phyloP scores from a whole-genome alignment of 2,797 vertebrate genomes.

The Etheostoma perlongum region DNA sequence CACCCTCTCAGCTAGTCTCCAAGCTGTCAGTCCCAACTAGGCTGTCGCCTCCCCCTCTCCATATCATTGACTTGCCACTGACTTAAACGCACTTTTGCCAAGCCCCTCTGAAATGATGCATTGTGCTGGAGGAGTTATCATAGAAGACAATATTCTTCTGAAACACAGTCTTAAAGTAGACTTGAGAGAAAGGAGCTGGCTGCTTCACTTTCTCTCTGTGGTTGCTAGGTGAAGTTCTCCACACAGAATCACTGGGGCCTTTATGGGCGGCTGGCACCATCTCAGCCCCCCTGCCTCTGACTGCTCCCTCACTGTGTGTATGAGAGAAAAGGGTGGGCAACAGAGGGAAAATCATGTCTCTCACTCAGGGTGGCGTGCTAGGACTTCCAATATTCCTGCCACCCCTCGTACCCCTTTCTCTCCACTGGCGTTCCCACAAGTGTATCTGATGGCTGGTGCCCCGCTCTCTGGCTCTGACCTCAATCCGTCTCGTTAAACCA shows the following conservation, averaged over 20 bases:
- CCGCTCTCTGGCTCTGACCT: constrained; percentile 73
- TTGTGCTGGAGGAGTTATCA: constrained; percentile 79
- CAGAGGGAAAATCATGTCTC: constrained; percentile 64
- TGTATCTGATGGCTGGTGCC: constrained; percentile 62
- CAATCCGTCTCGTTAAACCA: constrained; percentile 82
- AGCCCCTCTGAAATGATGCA: constrained; percentile 73
- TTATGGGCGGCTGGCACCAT: constrained; percentile 77
- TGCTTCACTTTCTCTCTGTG: constrained; percentile 80
- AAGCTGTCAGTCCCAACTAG: constrained; percentile 65
- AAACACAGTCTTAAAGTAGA: constrained; percentile 70
- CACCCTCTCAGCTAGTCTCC: constrained; percentile 68
- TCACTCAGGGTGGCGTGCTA: constrained; percentile 81
- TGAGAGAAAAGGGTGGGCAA: constrained; percentile 56
- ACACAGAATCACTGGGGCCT: constrained; percentile 76
- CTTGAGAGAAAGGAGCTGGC: constrained; percentile 69
- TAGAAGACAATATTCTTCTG: constrained; percentile 71
- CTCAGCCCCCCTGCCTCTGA: constrained; percentile 62
- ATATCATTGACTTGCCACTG: constrained; percentile 78
- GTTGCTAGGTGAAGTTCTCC: constrained; percentile 80
- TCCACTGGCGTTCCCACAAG: constrained; percentile 52
- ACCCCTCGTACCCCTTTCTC: constrained; percentile 46
- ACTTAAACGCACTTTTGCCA: constrained; percentile 73
- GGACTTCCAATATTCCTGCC: constrained; percentile 74
- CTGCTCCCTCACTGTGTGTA: constrained; percentile 52
- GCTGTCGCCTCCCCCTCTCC: constrained; percentile 73